Evolutionary conservation across 2,113 vertebrate species (phyloP), one percentile per base, ranked within the genome.

Genomic region (Ochotona princeps): DNA sequence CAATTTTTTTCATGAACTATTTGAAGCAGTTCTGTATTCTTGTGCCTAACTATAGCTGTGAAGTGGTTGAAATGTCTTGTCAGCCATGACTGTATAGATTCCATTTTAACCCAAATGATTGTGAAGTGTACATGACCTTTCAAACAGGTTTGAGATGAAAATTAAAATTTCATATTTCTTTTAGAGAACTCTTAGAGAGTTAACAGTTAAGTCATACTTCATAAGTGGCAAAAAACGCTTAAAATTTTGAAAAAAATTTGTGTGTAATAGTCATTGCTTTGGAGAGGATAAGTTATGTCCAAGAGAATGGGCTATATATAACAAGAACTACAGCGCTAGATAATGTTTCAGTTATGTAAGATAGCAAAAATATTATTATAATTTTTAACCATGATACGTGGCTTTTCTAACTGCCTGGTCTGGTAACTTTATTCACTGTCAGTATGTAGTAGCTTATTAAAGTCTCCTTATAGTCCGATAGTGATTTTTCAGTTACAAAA

Each of bases 401-500:
- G 4, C 21, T 91, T 85, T 84, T 47, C 72, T 94, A 87, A 84
- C 88, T 38, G 81, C 61, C 35, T 82, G 17, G 32, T 83, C 74
- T 30, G 90, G 26, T 57, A 88, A 89, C 94, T 89, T 78, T 63
- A 90, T 94, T 89, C 1, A 2, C 7, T 61, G 3, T 92, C 89
- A 90, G 79, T 81, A 92, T 88, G 96, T 51, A 94, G 89, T 96
- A 47, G 83, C 95, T 96, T 91, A 94, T 67, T 95, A 87, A 78
- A 28, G 47, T 93, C 94, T 92, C 93, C 63, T 91, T 72, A 23
- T 69, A 23, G 12, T 90, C 78, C 86, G 21, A n/a, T 81, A 83
- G 92, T 90, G 74, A 93, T 90, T 96, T 89, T 85, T 96, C 88
- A 94, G 51, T 88, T 95, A 87, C 8, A 91, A 51, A 69, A 92